Percentiles rank a stretch among this genome's conserved stretches.
phyloP scores from a whole-genome alignment of 2,888 invertebrate species.

The Tromatobia lineatoria region DNA sequence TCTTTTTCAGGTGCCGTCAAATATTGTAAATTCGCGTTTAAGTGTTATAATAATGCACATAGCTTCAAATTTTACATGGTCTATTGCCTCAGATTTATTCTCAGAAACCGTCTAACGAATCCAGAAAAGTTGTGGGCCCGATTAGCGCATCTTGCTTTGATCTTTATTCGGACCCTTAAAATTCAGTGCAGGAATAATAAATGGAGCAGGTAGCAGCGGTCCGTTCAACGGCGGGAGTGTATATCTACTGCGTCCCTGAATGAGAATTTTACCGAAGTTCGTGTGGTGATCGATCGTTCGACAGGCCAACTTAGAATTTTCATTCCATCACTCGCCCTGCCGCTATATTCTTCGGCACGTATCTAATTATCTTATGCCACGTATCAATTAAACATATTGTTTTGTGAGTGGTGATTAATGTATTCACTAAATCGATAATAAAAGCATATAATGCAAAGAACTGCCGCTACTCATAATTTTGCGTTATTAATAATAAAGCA shows the following conservation, averaged over 20 bases:
- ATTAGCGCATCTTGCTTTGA: constrained; percentile 67
- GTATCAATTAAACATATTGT: constrained; percentile 81
- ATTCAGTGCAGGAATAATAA: constrained; percentile 62
- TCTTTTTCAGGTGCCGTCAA: constrained; percentile 38
- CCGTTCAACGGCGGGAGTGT: constrained; percentile 33
- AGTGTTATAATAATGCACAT: constrained; percentile 9
- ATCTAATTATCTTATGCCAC: constrained; percentile 80
- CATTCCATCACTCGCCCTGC: constrained; percentile 69
- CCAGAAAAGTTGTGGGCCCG: constrained; percentile 37
- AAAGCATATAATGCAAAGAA: constrained; percentile 4
- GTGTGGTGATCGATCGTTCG: constrained; percentile 77
- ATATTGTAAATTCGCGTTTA: constrained; percentile 8
- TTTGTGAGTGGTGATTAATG: constrained; percentile 80
- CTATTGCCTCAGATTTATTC: constrained; percentile 14
- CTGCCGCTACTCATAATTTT: constrained; percentile 1
- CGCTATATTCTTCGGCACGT: constrained; percentile 56
- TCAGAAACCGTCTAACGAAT: constrained; percentile 26
- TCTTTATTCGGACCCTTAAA: constrained; percentile 55
- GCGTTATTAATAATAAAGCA: constrained; percentile 1
- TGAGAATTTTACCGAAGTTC: constrained; percentile 55
- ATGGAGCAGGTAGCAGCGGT: constrained; percentile 66
- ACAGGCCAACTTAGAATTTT: constrained; percentile 73
- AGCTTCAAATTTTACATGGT: constrained; percentile 24
- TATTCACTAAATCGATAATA: constrained; percentile 80
- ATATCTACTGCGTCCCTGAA: constrained; percentile 12